Evolutionary conservation across 2,888 invertebrate genomes (phyloP).

Genomic region (Elegia similella): DNA sequence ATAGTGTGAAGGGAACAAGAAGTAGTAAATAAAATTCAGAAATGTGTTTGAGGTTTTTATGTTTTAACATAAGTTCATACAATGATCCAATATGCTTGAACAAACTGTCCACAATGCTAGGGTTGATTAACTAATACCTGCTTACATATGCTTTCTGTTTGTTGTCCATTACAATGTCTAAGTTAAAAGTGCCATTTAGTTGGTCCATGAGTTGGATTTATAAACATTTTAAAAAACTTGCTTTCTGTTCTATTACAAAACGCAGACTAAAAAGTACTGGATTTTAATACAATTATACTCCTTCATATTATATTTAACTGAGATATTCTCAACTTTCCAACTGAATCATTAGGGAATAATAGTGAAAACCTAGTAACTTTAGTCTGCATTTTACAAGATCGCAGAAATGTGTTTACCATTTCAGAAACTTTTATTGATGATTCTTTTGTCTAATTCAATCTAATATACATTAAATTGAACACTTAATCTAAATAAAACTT

Average conservation of each 20-base stretch:
- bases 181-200: slow-evolving; percentile 56
- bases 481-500: slow-evolving; percentile 78
- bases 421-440: slow-evolving; percentile 47
- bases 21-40: slow-evolving; percentile 48
- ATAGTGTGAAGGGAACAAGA: background rate
- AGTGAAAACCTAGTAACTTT: too few species aligned
- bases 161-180: slow-evolving; percentile 49
- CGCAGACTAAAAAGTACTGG: too few species aligned
- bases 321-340: too few species aligned
- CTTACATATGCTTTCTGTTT: slow-evolving; percentile 41
- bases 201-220: slow-evolving; percentile 75
- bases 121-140: slow-evolving; percentile 46
- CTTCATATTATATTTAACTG: too few species aligned
- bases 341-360: too few species aligned
- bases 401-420: slow-evolving; percentile 44
- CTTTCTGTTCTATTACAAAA: slow-evolving; percentile 18
- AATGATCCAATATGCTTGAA: slow-evolving; percentile 76
- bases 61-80: slow-evolving; percentile 78
- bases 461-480: slow-evolving; percentile 75
- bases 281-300: too few species aligned
- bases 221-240: slow-evolving; percentile 54
- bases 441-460: slow-evolving; percentile 67
- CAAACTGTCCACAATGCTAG: slow-evolving; percentile 64
- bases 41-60: slow-evolving; percentile 69
- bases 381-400: too few species aligned